These are phyloP conservation scores for Mico argentatus DNA, from an alignment of 2,797 vertebrate genomes.

Conservation along the genomic window DNA sequence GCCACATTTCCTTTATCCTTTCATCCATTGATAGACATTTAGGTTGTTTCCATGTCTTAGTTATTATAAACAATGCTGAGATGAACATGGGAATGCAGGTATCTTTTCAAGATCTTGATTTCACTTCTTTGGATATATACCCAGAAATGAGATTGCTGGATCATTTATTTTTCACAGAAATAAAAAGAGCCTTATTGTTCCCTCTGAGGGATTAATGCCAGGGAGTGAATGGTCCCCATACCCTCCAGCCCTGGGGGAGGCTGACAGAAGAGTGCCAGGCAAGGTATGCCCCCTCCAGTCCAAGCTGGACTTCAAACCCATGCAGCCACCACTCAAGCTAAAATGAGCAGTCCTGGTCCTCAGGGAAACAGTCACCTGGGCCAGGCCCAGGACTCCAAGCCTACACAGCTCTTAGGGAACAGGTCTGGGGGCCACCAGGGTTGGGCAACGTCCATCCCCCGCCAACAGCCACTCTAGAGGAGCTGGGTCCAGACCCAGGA, in stretches of 20 bases:
- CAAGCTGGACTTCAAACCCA: not conserved
- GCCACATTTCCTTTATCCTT: not conserved
- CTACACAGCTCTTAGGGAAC: not conserved
- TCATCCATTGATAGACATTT: not conserved
- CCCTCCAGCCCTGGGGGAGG: not conserved
- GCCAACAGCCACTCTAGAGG: not conserved
- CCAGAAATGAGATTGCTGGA: not conserved
- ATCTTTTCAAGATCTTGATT: not conserved
- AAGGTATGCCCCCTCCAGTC: not conserved
- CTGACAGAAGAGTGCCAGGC: not conserved
- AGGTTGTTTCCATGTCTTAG: not conserved
- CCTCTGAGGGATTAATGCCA: conserved; percentile 65
- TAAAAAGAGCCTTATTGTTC: conserved; percentile 75
- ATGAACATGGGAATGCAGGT: not conserved
- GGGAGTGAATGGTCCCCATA: conserved; percentile 53
- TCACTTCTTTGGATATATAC: not conserved
- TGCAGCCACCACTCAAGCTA: not conserved
- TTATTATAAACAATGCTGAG: not conserved
- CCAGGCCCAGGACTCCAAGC: not conserved
- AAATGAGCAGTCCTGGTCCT: not conserved
- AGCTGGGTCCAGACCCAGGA: not conserved
- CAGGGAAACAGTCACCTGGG: not conserved
- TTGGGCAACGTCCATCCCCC: not conserved
- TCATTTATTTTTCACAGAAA: not conserved
- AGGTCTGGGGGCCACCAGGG: not conserved